These are phyloP conservation scores for Aethes cnicana DNA, from an alignment of 2,888 invertebrate species.

Conservation along the genomic window DNA sequence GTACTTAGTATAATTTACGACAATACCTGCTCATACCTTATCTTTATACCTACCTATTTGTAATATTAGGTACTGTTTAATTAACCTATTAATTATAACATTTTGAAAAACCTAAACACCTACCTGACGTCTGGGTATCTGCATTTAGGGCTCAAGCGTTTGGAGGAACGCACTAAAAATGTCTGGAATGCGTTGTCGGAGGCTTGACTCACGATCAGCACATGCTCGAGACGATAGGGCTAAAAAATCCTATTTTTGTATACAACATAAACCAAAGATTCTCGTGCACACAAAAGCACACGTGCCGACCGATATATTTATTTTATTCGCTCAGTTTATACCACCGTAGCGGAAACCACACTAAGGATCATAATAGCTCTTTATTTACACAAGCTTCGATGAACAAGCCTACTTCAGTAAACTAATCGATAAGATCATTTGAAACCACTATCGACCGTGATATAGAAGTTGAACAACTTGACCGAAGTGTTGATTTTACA, in stretches of 20 bases:
- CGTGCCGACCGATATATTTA: conserved; percentile 66
- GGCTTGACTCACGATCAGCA: not conserved
- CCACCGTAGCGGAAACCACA: conserved; percentile 53
- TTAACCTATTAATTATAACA: too few species aligned
- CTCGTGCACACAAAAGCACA: conserved; percentile 45
- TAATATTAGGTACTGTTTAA: too few species aligned
- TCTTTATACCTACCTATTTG: too few species aligned
- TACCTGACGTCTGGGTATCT: not conserved
- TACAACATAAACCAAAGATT: conserved; percentile 51
- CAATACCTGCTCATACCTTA: too few species aligned
- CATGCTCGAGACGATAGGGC: not conserved
- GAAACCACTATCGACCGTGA: not conserved
- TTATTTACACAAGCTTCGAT: conserved; percentile 19
- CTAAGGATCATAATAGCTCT: conserved; percentile 27
- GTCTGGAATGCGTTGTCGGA: not conserved
- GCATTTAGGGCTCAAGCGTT: too few species aligned
- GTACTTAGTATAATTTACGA: too few species aligned
- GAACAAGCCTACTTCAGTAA: conserved; percentile 6
- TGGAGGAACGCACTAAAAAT: not conserved
- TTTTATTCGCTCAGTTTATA: conserved; percentile 63
- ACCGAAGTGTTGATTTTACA: too few species aligned
- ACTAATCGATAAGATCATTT: conserved; percentile 9
- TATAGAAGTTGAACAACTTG: too few species aligned
- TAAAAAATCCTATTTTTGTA: conserved; percentile 19
- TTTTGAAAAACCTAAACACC: too few species aligned